Percentiles rank a stretch among this genome's conserved stretches.
Evolutionary conservation across 2,888 invertebrate species (phyloP).

Genomic region (Tetramorium bicarinatum): DNA sequence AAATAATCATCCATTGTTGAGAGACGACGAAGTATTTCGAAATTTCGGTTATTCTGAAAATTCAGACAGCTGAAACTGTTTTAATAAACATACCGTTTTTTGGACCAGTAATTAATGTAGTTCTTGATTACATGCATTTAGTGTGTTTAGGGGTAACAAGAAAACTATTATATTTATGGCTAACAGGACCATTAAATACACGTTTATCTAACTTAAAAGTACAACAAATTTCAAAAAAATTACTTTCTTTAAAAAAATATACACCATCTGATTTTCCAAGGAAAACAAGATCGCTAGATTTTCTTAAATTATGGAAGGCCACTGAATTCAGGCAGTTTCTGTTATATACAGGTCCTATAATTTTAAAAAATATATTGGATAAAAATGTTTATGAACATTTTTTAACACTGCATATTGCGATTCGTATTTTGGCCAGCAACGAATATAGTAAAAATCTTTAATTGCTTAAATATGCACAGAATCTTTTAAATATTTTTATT

Average conservation of each 20-base stretch:
- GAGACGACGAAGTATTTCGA: not conserved
- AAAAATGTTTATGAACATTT: not conserved
- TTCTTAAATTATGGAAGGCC: slow-evolving; percentile 16
- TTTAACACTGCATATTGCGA: not conserved
- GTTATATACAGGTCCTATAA: not conserved
- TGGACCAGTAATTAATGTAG: not conserved
- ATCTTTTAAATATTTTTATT: slow-evolving; percentile 17
- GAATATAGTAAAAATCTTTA: slow-evolving; percentile 12
- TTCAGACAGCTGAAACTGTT: not conserved
- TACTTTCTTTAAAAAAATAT: not conserved
- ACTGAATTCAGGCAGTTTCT: slow-evolving; percentile 14
- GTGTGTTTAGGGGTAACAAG: not conserved
- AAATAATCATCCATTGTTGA: not conserved
- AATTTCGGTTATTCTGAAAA: not conserved
- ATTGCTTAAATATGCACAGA: not conserved
- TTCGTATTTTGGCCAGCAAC: slow-evolving; percentile 16
- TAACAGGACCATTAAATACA: not conserved
- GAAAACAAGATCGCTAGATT: not conserved
- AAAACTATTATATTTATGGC: slow-evolving; percentile 16
- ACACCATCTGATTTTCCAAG: not conserved
- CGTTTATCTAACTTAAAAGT: not conserved
- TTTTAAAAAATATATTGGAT: not conserved
- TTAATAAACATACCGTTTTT: not conserved
- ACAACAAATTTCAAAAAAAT: slow-evolving; percentile 2
- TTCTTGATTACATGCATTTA: slow-evolving; percentile 15